Evolutionary conservation across 2,888 invertebrate genomes (phyloP).

Genomic region (Tigriopus californicus): DNA sequence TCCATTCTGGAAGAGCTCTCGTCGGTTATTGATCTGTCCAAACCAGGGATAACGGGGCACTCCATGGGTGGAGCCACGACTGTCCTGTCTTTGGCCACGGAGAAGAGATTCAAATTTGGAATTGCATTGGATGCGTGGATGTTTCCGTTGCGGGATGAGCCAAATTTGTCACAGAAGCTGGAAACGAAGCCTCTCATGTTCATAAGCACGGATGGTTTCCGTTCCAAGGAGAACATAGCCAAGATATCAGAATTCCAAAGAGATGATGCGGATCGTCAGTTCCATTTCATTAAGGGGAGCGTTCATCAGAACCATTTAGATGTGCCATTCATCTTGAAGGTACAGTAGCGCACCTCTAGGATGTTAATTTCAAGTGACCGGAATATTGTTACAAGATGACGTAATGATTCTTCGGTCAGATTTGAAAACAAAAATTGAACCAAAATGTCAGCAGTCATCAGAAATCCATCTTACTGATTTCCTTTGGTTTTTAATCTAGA

Average conservation of each 20-base stretch:
- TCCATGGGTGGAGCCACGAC: conserved; percentile 46
- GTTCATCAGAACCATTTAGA: conserved; percentile 28
- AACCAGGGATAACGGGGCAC: conserved; percentile 38
- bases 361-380: no score
- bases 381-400: no score
- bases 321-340: conserved; percentile 24
- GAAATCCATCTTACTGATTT: no score
- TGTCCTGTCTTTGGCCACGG: conserved; percentile 34
- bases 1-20: conserved; percentile 2
- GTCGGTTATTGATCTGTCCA: conserved; percentile 29
- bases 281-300: conserved; percentile 23
- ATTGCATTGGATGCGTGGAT: conserved; percentile 42
- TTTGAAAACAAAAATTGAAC: no score
- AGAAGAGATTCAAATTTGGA: conserved; percentile 33
- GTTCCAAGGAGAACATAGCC: conserved; percentile 34
- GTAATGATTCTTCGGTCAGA: no score
- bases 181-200: conserved; percentile 35
- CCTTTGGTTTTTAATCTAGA: no score
- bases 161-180: conserved; percentile 26
- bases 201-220: conserved; percentile 39
- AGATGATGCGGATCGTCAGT: conserved; percentile 15
- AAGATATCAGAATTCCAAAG: conserved; percentile 30
- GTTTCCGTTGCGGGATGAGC: conserved; percentile 36
- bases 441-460: no score
- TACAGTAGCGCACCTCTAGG: background rate